Conservation (phyloP, 2,113 vertebrate genomes). For the Microcebus lehilahytsara region DNA sequence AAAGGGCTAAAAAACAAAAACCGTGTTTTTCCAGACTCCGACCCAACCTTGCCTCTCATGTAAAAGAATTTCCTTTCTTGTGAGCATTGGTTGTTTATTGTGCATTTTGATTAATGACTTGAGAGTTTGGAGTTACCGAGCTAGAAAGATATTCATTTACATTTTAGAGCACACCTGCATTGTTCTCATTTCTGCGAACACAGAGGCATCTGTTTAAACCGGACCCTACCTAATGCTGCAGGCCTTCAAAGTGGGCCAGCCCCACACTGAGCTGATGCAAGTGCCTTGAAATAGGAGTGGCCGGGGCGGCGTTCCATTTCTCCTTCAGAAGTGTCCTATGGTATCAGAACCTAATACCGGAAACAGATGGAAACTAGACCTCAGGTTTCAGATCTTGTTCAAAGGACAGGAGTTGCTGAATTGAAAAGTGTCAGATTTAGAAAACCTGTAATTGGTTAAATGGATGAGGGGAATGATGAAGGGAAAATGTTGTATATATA, state of each 20-base stretch:
- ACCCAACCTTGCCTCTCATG: not conserved
- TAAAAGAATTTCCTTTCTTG: not conserved
- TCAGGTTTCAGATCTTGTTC: constrained; percentile 64
- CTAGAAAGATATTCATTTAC: not conserved
- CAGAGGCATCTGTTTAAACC: not conserved
- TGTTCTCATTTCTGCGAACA: not conserved
- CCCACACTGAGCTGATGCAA: not conserved
- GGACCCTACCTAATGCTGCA: not conserved
- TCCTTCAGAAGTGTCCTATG: constrained; percentile 40
- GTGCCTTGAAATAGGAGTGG: constrained; percentile 20
- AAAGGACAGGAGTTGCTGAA: constrained; percentile 45
- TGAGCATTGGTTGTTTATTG: not conserved
- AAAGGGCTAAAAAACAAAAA: not conserved
- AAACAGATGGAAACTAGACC: constrained; percentile 56
- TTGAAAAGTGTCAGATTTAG: constrained; percentile 48
- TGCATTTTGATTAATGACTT: not conserved
- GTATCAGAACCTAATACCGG: constrained; percentile 51
- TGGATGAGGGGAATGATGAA: not conserved
- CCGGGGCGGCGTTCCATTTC: constrained; percentile 4
- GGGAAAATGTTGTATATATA: not conserved
- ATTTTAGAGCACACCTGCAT: not conserved
- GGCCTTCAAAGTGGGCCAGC: not conserved
- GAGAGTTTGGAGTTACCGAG: not conserved
- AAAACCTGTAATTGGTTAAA: constrained; percentile 7
- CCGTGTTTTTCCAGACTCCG: not conserved